Percentiles rank a stretch among this genome's conserved stretches.
phyloP scores from a whole-genome alignment of 1,140 invertebrate species.

The Drosophila pectinifera region DNA sequence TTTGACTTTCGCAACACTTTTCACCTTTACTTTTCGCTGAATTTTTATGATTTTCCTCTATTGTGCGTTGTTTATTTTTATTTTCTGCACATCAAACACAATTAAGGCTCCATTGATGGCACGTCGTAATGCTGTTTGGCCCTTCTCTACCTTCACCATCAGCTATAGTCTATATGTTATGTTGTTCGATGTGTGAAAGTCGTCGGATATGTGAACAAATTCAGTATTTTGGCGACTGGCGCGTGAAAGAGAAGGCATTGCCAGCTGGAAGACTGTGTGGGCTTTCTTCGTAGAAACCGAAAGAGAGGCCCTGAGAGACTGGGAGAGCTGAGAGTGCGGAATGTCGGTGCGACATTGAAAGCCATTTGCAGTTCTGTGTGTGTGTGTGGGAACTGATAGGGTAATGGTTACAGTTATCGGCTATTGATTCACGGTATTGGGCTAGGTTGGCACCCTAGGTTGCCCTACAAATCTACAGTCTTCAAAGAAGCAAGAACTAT shows the following conservation, averaged over 20 bases:
- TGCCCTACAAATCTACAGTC: slow-evolving; percentile 19
- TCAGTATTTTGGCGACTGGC: slow-evolving; percentile 12
- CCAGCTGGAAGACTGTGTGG: slow-evolving; percentile 17
- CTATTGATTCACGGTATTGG: slow-evolving; percentile 58
- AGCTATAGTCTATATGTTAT: slow-evolving; percentile 8
- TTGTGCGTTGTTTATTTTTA: slow-evolving; percentile 41
- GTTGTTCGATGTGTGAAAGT: slow-evolving; percentile 57
- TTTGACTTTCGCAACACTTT: slow-evolving; percentile 61
- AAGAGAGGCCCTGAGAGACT: slow-evolving; percentile 25
- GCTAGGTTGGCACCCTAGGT: slow-evolving; percentile 16
- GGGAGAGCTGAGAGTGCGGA: slow-evolving; percentile 10
- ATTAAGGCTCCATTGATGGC: slow-evolving; percentile 49
- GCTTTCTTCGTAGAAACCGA: slow-evolving; percentile 32
- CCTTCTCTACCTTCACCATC: slow-evolving; percentile 16
- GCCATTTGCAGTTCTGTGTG: slow-evolving; percentile 23
- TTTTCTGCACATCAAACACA: slow-evolving; percentile 56
- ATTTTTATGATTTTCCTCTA: slow-evolving; percentile 36
- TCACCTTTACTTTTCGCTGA: slow-evolving; percentile 41
- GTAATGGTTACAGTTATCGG: slow-evolving; percentile 68
- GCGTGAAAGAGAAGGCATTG: slow-evolving; percentile 17
- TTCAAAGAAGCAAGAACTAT: neutral
- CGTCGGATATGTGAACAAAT: slow-evolving; percentile 43
- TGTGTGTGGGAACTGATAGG: slow-evolving; percentile 55
- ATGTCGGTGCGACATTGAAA: slow-evolving; percentile 63
- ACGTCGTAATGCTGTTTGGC: slow-evolving; percentile 8